A percentile compares a stretch with the other conserved stretches of the same genome.
Evolutionary conservation across 1,140 invertebrate species (phyloP).

Genomic region (Melanaphis sacchari): DNA sequence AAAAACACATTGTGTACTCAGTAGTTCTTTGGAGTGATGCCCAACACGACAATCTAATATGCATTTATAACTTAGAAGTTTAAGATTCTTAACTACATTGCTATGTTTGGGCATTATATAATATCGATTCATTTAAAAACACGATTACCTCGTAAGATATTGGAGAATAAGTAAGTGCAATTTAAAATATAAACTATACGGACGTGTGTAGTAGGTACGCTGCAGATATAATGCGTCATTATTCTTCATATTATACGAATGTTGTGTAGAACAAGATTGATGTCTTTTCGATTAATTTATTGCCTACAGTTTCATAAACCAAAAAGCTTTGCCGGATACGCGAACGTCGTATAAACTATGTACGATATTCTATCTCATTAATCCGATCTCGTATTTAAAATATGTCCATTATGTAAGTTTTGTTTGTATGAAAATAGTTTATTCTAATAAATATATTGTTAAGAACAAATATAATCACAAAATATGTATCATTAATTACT

Average conservation of each 20-base stretch:
- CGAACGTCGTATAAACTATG: neutral
- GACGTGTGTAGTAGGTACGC: neutral
- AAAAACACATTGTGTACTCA: neutral
- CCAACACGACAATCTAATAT: neutral
- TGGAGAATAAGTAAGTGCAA: neutral
- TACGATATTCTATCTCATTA: neutral
- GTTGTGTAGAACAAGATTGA: neutral
- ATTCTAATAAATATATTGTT: neutral
- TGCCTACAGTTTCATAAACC: neutral
- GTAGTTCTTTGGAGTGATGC: slow-evolving; percentile 25
- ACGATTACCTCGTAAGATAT: neutral
- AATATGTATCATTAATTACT: neutral
- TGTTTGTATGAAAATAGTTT: neutral
- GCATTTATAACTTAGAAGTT: neutral
- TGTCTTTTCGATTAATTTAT: neutral
- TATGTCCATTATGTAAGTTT: neutral
- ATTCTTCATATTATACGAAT: neutral
- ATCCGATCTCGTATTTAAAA: neutral
- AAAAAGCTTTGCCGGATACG: neutral
- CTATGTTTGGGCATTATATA: neutral
- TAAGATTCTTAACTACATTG: neutral
- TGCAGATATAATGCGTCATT: neutral
- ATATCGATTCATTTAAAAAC: neutral
- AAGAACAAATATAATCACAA: neutral
- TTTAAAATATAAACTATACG: neutral